These are phyloP conservation scores for Leptinotarsa tumamoca DNA, from an alignment of 2,888 invertebrate genomes.

Conservation along the genomic window DNA sequence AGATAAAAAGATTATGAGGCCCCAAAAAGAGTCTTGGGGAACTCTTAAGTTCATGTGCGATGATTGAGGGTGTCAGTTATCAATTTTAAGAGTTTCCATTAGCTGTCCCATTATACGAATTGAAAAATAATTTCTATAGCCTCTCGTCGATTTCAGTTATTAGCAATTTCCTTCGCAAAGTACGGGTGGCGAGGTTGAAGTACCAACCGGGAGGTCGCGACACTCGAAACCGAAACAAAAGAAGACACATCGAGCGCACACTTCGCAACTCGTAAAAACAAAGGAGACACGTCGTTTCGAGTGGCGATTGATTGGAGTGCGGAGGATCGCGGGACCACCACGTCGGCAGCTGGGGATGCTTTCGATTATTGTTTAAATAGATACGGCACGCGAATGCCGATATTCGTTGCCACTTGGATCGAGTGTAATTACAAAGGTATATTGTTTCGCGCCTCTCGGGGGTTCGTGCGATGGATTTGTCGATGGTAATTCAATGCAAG, in stretches of 20 bases:
- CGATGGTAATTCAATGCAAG: no score
- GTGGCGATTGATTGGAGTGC: conserved; percentile 32
- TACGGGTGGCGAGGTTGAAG: conserved; percentile 10
- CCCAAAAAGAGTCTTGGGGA: no score
- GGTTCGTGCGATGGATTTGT: not conserved
- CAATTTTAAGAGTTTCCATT: no score
- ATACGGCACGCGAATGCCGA: conserved; percentile 59
- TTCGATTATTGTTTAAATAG: conserved; percentile 47
- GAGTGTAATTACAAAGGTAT: conserved; percentile 23
- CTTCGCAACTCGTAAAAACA: conserved; percentile 38
- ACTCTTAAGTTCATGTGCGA: no score
- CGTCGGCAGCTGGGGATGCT: conserved; percentile 51
- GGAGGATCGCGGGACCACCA: conserved; percentile 53
- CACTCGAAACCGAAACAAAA: conserved; percentile 41
- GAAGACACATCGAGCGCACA: conserved; percentile 46
- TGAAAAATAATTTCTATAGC: not conserved
- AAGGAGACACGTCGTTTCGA: conserved; percentile 41
- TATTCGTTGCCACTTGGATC: conserved; percentile 21
- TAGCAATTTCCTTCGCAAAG: not conserved
- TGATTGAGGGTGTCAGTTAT: no score
- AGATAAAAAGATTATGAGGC: no score
- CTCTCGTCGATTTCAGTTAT: not conserved
- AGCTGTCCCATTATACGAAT: not conserved
- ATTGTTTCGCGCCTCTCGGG: conserved; percentile 26
- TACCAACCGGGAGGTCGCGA: conserved; percentile 23